Percentiles rank a stretch among this genome's conserved stretches.
These are phyloP conservation scores for Philhelius pedissequus DNA, from an alignment of 2,888 invertebrate genomes.

Conservation along the genomic window DNA sequence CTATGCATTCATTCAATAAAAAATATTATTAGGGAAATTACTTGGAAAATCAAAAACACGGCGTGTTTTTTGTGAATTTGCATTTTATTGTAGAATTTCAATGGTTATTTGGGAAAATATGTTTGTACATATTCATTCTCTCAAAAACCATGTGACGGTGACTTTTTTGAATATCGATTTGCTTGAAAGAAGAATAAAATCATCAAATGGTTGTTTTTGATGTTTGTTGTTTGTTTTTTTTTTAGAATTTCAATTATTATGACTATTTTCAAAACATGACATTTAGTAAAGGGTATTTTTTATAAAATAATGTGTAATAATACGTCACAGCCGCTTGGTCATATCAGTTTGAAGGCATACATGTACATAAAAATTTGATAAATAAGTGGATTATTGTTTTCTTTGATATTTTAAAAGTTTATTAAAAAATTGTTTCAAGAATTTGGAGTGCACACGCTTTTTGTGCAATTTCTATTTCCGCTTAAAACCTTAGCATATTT, in stretches of 20 bases:
- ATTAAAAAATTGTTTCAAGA: no score
- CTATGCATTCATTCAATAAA: constrained; percentile 3
- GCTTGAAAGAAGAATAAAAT: not conserved
- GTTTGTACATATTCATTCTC: not conserved
- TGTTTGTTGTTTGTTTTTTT: not conserved
- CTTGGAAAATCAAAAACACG: not conserved
- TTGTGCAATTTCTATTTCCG: no score
- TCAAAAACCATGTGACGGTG: not conserved
- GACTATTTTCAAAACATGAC: not conserved
- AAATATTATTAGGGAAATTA: not conserved
- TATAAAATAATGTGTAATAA: no score
- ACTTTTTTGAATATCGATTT: not conserved
- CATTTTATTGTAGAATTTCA: not conserved
- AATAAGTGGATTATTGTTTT: no score
- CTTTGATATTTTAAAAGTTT: no score
- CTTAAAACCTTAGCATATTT: no score
- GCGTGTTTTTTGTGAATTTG: not conserved
- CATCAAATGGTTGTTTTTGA: not conserved
- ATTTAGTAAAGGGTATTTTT: not conserved
- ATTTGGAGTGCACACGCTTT: no score
- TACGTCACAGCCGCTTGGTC: no score
- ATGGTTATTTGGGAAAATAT: not conserved
- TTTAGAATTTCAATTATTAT: not conserved
- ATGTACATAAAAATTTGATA: no score
- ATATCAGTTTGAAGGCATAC: no score